Evolutionary conservation across 2,888 invertebrate species (phyloP).

Genomic region (Drosophila algonquin): DNA sequence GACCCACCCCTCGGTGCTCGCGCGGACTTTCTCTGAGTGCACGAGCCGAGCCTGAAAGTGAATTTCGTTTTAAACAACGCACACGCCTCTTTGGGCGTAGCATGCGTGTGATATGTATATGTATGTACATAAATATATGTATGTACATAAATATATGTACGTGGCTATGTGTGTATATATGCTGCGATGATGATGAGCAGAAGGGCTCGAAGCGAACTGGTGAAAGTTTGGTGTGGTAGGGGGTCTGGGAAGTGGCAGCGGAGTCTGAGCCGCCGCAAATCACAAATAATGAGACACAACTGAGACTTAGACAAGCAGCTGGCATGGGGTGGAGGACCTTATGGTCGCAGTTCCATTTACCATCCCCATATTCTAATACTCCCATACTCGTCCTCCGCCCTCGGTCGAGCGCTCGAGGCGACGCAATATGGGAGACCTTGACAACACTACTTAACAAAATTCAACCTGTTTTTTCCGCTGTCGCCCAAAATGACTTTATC

Average conservation of each 20-base stretch:
- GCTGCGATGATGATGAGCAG: constrained; percentile 12
- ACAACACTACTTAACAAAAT: too few species aligned
- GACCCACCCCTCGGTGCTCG: neutral
- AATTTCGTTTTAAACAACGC: constrained; percentile 59
- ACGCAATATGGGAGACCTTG: neutral
- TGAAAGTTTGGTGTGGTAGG: too few species aligned
- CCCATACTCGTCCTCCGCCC: too few species aligned
- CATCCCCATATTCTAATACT: too few species aligned
- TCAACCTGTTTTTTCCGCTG: too few species aligned
- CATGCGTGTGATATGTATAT: constrained; percentile 50
- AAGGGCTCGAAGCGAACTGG: too few species aligned
- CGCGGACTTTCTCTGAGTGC: constrained; percentile 5
- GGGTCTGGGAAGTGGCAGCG: neutral
- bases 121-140: constrained; percentile 7
- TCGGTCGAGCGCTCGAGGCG: neutral
- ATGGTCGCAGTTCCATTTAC: too few species aligned
- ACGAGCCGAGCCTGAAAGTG: constrained; percentile 24
- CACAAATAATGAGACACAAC: constrained; percentile 75
- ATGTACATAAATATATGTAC: too few species aligned
- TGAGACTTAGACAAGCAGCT: constrained; percentile 48
- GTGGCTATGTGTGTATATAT: constrained; percentile 1
- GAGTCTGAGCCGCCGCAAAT: constrained; percentile 56
- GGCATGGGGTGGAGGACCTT: neutral
- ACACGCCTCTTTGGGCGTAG: constrained; percentile 45
- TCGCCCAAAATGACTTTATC: too few species aligned